Base-by-base conservation (phyloP, 1,140 invertebrate species). In the Drosophila burlai region DNA sequence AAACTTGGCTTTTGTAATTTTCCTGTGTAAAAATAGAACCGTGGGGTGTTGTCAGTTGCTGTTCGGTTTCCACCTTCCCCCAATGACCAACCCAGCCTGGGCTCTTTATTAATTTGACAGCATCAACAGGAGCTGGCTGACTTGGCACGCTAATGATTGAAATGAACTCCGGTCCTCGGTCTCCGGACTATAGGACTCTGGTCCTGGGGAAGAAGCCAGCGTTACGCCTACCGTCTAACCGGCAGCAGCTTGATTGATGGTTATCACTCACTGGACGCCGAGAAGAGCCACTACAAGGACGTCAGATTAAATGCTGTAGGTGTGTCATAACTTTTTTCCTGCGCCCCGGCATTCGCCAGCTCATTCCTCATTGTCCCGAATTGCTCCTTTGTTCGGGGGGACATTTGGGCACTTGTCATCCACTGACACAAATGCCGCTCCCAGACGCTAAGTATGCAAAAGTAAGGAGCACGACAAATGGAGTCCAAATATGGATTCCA, bases 91-190 rank as follows among this genome's bases (percentile, higher is more conserved):
- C 68, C 46, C 49, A 47, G 47, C n/a, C 64, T 43, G 59, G 74
- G 81, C 81, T 85, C 81, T 90, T 89, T 91, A 91, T 91, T 91
- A 91, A 91, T 91, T 91, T 91, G 89, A 90, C 89, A 91, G 84
- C 87, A 89, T 91, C 87, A 91, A 91, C 84, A 89, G 86, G 81
- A 74, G 75, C 67, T 65, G 66, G 54, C 64, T 66, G 76, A 65
- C 58, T 75, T 63, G 64, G 68, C 81, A 84, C 84, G 84, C 85
- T 89, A 89, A 89, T 89, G 85, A 89, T 89, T 89, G 85, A 89
- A 89, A 89, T 89, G 86, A 90, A 89, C 85, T 89, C 81, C 85
- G 60, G 65, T 29, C 29, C 36, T 40, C 47, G 66, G 50, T 31
- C 24, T 45, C 43, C 50, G 49, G 46, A 21, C 67, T 15, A 16